Base-by-base conservation (phyloP, 2,888 invertebrate genomes). In the Eutolmus rufibarbis region DNA sequence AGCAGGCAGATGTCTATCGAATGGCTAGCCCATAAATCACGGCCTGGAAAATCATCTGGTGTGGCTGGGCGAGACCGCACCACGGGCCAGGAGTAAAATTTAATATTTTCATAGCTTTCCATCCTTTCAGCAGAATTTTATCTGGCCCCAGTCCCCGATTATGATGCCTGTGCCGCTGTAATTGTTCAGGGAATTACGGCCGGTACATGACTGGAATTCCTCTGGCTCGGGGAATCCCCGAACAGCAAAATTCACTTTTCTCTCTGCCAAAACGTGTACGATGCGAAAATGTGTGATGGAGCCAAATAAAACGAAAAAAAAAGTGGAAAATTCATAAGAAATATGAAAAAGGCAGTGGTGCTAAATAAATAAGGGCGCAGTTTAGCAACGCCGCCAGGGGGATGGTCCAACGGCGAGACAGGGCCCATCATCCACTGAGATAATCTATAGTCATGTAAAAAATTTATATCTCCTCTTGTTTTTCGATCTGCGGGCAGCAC, bases 211-310 rank as follows among this genome's bases (percentile, higher is more conserved):
- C 85, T 74, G 74, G 85, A 85, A 85, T 85, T 85, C 74, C 28
- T 19, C 34, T n/a, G 46, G 19, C 12, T 66, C 66, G 74, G 74
- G 74, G 37, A 40, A 9, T 5, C 43, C 31, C 74, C 43, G 46
- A 85, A 85, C 85, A 85, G 74, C 74, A 85, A 74, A 85, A 85
- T 85, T 85, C 85, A 85, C 85, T 85, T 85, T 85, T 85, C 74
- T 56, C 74, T 34, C 74, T 28, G 85, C 31, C 74, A 85, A 85
- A 66, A 66, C 66, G 28, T 43, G 28, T 66, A 34, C 19, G 66
- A 84, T 84, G n/a, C 66, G 82, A 84, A 66, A 84, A 66, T 84
- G 46, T 66, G 82, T 66, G 51, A 84, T 84, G 79, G 46, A 79
- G 43, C 14, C 23, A 76, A 23, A 74, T 31, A 74, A 76, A 76